Evolutionary conservation across 2,797 vertebrate species (phyloP).

Genomic region (Xiphophorus birchmanni): DNA sequence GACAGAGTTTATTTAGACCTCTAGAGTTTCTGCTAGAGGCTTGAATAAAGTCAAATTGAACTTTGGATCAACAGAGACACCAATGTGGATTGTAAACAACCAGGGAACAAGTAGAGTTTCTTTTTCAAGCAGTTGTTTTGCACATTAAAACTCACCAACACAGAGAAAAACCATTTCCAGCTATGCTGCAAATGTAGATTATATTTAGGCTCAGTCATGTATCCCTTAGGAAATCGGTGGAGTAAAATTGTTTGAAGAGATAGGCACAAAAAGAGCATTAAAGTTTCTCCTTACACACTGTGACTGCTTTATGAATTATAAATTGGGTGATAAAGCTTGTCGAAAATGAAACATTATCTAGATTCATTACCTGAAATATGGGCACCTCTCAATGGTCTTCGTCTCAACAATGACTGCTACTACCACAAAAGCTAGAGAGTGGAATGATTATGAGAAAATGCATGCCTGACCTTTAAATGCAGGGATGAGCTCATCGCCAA

Average conservation of each 20-base stretch:
- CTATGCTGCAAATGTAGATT: constrained; percentile 8
- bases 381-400: neutral
- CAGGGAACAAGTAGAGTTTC: neutral
- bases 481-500: neutral
- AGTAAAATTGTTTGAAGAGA: neutral
- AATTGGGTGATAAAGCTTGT: neutral
- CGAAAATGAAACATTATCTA: neutral
- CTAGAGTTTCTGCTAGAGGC: neutral
- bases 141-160: neutral
- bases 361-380: neutral
- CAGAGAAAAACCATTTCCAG: neutral
- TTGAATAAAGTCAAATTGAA: neutral
- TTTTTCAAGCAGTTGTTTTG: constrained; percentile 2
- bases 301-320: constrained; percentile 7
- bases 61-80: neutral
- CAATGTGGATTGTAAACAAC: neutral
- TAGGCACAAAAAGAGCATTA: neutral
- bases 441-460: constrained; percentile 1
- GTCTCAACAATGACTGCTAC: neutral
- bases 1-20: no score
- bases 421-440: neutral
- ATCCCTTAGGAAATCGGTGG: neutral
- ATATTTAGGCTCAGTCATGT: neutral
- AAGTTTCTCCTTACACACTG: constrained; percentile 1
- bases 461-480: constrained; percentile 18